phyloP scores from a whole-genome alignment of 2,113 vertebrate genomes.

The Cercocebus atys region DNA sequence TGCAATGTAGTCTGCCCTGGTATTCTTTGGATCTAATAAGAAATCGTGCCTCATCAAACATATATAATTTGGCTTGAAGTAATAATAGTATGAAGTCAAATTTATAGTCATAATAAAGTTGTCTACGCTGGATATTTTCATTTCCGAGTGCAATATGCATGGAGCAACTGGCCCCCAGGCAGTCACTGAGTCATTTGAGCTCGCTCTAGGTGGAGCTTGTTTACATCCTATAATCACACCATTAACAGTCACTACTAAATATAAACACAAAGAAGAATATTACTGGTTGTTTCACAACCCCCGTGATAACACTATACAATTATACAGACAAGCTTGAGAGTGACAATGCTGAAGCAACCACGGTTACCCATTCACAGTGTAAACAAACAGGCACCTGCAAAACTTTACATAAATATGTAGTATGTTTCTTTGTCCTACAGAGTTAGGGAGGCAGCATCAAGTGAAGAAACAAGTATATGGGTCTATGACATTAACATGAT shows the following conservation, averaged over 20 bases:
- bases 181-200: constrained; percentile 42
- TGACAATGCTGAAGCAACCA: neutral
- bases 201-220: constrained; percentile 54
- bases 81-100: constrained; percentile 56
- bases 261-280: constrained; percentile 57
- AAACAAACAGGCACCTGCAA: neutral
- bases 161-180: constrained; percentile 52
- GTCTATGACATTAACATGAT: neutral
- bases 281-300: constrained; percentile 52
- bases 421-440: neutral
- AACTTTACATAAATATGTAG: neutral
- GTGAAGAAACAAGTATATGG: neutral
- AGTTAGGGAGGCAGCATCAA: neutral
- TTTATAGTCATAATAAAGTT: constrained; percentile 70
- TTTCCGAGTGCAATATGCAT: constrained; percentile 52
- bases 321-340: neutral
- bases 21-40: constrained; percentile 23
- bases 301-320: constrained; percentile 29
- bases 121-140: constrained; percentile 66
- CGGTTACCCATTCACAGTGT: neutral
- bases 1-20: neutral
- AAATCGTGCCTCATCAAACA: constrained; percentile 62
- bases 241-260: constrained; percentile 63
- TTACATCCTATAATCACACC: constrained; percentile 65
- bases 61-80: constrained; percentile 61